Base-by-base conservation (phyloP, 2,113 vertebrate genomes). In the Colius striatus region DNA sequence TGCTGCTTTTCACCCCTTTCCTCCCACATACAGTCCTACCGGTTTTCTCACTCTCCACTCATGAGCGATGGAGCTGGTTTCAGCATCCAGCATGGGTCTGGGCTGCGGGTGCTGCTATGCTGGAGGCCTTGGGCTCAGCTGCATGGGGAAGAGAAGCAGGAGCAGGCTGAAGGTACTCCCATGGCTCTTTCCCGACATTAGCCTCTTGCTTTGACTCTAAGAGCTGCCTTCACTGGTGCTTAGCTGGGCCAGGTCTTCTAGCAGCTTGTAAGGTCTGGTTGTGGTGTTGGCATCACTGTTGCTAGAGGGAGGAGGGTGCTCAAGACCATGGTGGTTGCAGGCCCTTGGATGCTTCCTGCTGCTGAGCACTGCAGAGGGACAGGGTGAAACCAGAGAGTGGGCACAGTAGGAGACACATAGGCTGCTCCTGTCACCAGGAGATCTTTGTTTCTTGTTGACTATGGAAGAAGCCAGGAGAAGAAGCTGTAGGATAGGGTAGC, bases 51-150 rank as follows among this genome's bases (percentile, higher is more conserved):
- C 58, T 78, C 25, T 53, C 60, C 2, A 1, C 27, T 62, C 34
- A 45, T 26, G 88, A 26, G 38, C 0, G 2, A 5, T 18, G 30
- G 22, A 57, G 32, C 41, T 76, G 38, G 0, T 54, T 51, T 48
- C 1, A 16, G 61, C 55, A 53, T 26, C 11, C 34, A 50, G 30
- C 0, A 2, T 1, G 1, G 29, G 54, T 23, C 65, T 3, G 10
- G 51, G 26, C 60, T 74, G 26, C 3, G 9, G 41, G 48, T 32
- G 36, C 55, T 88, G 67, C n/a, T 38, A 10, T 77, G 41, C 84
- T 61, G 89, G 18, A n/a, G 55, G 26, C 43, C 66, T 22, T 48
- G 67, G 47, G 45, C 50, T 73, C 50, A 32, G 55, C 65, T 75
- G 57, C 45, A 25, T 13, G 25, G 45, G 41, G 43, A 79, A 75